These are phyloP conservation scores for Calliphora vomitoria DNA, from an alignment of 2,888 invertebrate genomes.

Conservation along the genomic window DNA sequence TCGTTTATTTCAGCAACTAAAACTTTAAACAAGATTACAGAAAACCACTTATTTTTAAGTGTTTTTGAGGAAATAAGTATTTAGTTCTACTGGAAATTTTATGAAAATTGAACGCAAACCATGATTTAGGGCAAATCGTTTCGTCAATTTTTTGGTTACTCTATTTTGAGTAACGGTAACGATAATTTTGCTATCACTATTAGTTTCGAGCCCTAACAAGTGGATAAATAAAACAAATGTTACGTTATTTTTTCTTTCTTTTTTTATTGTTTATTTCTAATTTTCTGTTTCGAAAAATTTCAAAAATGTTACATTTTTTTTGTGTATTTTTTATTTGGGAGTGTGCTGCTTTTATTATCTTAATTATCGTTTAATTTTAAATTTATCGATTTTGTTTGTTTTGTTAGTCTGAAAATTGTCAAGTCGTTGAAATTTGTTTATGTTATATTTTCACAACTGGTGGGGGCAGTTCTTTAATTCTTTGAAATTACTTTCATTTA, in stretches of 20 bases:
- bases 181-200: too few relatives aligned
- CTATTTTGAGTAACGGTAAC: too few relatives aligned
- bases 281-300: slow-evolving; percentile 44
- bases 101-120: too few relatives aligned
- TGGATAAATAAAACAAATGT: slow-evolving; percentile 26
- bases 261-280: slow-evolving; percentile 37
- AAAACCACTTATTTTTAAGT: too few relatives aligned
- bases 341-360: slow-evolving; percentile 48
- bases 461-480: slow-evolving; percentile 67
- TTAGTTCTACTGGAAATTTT: too few relatives aligned
- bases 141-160: too few relatives aligned
- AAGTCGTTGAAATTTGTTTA: slow-evolving; percentile 57
- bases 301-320: slow-evolving; percentile 60
- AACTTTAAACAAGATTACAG: too few relatives aligned
- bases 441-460: slow-evolving; percentile 65
- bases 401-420: slow-evolving; percentile 32
- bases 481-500: slow-evolving; percentile 15
- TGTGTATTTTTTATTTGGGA: slow-evolving; percentile 55
- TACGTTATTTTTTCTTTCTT: slow-evolving; percentile 14
- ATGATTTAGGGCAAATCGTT: too few relatives aligned
- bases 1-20: too few relatives aligned
- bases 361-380: slow-evolving; percentile 43
- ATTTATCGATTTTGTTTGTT: slow-evolving; percentile 29
- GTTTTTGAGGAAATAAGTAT: too few relatives aligned
- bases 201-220: too few relatives aligned